Base-by-base conservation (phyloP, 2,888 invertebrate genomes). In the Hedychridium roseum region DNA sequence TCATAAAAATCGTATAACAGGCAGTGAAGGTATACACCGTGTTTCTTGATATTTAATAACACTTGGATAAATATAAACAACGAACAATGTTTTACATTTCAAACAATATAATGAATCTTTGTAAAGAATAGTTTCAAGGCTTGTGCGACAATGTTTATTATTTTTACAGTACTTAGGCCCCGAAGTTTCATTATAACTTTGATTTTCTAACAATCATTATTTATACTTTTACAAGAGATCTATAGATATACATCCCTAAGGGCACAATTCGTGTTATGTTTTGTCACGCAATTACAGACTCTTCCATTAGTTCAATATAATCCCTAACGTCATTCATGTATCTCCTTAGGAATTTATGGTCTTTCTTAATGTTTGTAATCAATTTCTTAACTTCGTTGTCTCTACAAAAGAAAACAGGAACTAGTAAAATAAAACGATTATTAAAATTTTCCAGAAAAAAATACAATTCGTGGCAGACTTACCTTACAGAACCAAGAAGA, bases 401-500 rank as follows among this genome's bases (percentile, higher is more conserved):
- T 9, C 76, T 76, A 49, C 4, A 67, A 53, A 37, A 40, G 35
- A 37, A 40, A 4, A 9, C 30, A 5, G 14, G 12, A 38, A 42
- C 1, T 36, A 15, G 2, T 20, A 26, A 30, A 18, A 7, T 2
- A 7, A 7, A 35, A 35, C 14, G 12, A 5, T 21, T 21, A 42
- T 11, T 23, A 17, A 5, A 14, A 18, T 48, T 12, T 16, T 23
- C 21, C n/a, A n/a, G n/a, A n/a, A n/a, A n/a, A n/a, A 9, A 15
- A 15, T 2, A 20, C 1, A 30, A 43, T 40, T 28, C 16, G 11
- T 14, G 35, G 2, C 16, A 7, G 18, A 57, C 54, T 62, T 43
- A 76, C 76, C 61, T 71, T 17, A 73, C 54, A 20, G 47, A 51
- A 28, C 75, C 76, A 34, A 70, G 47, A n/a, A 71, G n/a, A 50